A percentile compares a stretch with the other conserved stretches of the same genome.
Evolutionary conservation across 2,888 invertebrate genomes (phyloP).

Genomic region (Drosophila cracens): DNA sequence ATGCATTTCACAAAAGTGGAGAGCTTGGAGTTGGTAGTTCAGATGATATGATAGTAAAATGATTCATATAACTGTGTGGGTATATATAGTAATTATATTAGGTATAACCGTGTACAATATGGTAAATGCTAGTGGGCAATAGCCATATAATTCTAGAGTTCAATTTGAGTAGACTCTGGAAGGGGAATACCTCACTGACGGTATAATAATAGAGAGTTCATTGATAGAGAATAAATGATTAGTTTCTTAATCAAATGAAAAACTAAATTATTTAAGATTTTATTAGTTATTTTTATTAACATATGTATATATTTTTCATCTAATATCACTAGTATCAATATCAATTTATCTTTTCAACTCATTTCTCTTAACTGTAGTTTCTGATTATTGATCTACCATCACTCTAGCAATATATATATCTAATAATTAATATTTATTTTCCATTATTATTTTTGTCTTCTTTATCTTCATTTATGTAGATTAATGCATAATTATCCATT

Average conservation of each 20-base stretch:
- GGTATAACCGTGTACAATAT: not conserved
- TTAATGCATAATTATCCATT: not conserved
- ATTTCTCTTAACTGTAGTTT: not conserved
- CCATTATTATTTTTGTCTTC: not conserved
- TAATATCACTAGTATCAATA: not conserved
- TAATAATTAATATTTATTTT: not conserved
- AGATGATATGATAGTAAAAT: too few species aligned
- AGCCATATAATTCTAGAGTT: not conserved
- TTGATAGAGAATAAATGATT: not conserved
- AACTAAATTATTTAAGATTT: too few species aligned
- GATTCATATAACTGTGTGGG: too few species aligned
- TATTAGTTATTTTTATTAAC: not conserved
- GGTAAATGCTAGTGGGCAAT: not conserved
- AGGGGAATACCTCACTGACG: not conserved
- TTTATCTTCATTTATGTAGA: not conserved
- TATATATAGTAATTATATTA: too few species aligned
- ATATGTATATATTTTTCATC: not conserved
- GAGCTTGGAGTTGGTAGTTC: not conserved
- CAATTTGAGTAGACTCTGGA: not conserved
- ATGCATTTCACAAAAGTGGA: slow-evolving; percentile 7
- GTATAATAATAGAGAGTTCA: not conserved
- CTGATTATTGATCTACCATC: not conserved
- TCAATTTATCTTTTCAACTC: not conserved
- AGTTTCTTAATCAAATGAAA: not conserved
- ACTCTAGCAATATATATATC: not conserved